Percentiles rank a stretch among this genome's conserved stretches.
phyloP scores from a whole-genome alignment of 2,888 invertebrate species.

The Pseudococcus longispinus region DNA sequence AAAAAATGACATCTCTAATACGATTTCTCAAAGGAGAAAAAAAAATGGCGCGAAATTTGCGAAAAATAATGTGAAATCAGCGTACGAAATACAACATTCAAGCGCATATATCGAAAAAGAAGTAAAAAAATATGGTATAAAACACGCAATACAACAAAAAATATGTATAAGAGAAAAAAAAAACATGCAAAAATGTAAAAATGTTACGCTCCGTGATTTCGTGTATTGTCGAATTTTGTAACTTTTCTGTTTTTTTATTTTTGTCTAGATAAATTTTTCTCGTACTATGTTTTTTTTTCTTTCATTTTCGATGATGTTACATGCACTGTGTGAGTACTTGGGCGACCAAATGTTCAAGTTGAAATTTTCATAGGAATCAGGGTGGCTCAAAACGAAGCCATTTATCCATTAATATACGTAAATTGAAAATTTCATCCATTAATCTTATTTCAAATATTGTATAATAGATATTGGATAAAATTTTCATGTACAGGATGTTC shows the following conservation, averaged over 20 bases:
- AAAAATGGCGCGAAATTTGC: constrained; percentile 38
- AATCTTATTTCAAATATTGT: no score
- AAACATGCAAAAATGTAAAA: constrained; percentile 25
- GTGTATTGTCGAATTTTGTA: not conserved
- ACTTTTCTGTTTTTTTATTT: not conserved
- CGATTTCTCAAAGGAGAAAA: constrained; percentile 33
- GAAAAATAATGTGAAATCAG: constrained; percentile 48
- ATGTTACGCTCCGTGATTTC: constrained; percentile 15
- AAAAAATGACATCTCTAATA: constrained; percentile 28
- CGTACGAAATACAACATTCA: constrained; percentile 47
- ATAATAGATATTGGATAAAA: no score
- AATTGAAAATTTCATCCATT: no score
- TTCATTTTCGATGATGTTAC: not conserved
- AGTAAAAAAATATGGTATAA: constrained; percentile 24
- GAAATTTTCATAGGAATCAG: not conserved
- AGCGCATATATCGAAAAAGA: constrained; percentile 40
- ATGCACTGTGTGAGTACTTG: not conserved
- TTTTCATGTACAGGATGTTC: no score
- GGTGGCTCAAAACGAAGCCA: not conserved
- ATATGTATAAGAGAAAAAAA: constrained; percentile 6
- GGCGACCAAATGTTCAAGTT: not conserved
- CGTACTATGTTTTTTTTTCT: not conserved
- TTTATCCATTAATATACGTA: no score
- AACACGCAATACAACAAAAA: constrained; percentile 47
- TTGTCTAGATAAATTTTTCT: not conserved